Percentiles rank a stretch among this genome's conserved stretches.
Conservation (phyloP, 2,888 invertebrate species). For the Meiosimyza decipiens region DNA sequence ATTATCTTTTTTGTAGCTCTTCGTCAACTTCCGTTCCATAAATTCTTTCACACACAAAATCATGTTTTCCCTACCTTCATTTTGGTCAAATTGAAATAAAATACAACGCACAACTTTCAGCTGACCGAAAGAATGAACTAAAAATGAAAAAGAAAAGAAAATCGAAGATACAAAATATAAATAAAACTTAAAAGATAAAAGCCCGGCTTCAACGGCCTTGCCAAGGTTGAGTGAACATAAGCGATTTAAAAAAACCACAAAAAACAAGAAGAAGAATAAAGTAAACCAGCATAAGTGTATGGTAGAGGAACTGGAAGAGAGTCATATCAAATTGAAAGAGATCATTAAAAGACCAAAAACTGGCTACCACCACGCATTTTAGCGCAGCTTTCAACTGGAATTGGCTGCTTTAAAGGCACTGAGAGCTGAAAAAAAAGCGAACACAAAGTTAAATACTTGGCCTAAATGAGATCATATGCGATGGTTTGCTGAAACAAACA, state of each 20-base stretch:
- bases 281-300: conserved; percentile 4
- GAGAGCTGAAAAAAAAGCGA: too few relatives aligned
- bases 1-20: too few relatives aligned
- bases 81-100: background rate
- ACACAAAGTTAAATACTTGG: too few relatives aligned
- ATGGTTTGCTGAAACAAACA: too few relatives aligned
- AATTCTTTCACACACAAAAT: conserved; percentile 11
- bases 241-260: background rate
- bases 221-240: conserved; percentile 63
- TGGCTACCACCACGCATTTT: too few relatives aligned
- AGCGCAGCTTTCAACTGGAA: too few relatives aligned
- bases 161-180: background rate
- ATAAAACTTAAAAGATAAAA: conserved; percentile 44
- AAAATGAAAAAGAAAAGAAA: background rate
- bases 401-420: too few relatives aligned
- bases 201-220: conserved; percentile 65
- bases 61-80: conserved; percentile 4
- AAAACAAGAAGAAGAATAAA: conserved; percentile 1
- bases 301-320: too few relatives aligned
- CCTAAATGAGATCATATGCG: too few relatives aligned
- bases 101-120: conserved; percentile 16
- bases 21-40: conserved; percentile 21
- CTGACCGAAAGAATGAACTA: conserved; percentile 3
- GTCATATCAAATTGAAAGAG: too few relatives aligned
- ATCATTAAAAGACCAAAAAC: too few relatives aligned